Percentiles rank a stretch among this genome's conserved stretches.
phyloP scores from a whole-genome alignment of 1,140 invertebrate species.

The Eumaeus atala region DNA sequence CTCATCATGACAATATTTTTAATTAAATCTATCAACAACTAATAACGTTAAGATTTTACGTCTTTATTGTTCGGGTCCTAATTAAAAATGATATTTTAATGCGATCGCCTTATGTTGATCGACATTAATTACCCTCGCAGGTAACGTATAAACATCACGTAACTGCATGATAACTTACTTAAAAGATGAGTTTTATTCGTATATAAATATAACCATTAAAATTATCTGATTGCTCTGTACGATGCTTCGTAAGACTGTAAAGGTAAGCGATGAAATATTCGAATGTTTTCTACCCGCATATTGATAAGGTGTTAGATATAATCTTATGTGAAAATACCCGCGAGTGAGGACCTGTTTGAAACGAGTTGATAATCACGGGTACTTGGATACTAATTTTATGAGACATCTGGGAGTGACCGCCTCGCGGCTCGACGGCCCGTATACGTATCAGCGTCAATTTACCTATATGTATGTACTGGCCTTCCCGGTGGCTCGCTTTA shows the following conservation, averaged over 20 bases:
- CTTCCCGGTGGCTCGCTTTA: too few species aligned
- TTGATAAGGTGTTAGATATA: constrained; percentile 50
- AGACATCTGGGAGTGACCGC: constrained; percentile 42
- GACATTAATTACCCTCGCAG: neutral
- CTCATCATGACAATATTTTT: too few species aligned
- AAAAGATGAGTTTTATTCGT: constrained; percentile 26
- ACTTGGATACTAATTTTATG: constrained; percentile 68
- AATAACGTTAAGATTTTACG: neutral
- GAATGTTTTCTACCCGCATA: constrained; percentile 35
- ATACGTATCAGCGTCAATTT: too few species aligned
- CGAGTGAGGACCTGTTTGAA: constrained; percentile 36
- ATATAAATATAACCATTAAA: constrained; percentile 26
- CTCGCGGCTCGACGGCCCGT: too few species aligned
- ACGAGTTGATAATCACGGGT: constrained; percentile 55
- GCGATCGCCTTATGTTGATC: neutral
- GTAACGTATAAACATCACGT: neutral
- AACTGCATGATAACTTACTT: constrained; percentile 28
- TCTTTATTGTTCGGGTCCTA: neutral
- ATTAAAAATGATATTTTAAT: constrained; percentile 1
- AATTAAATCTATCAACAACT: constrained; percentile 6
- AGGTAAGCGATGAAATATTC: constrained; percentile 24
- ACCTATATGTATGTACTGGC: too few species aligned
- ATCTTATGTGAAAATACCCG: constrained; percentile 43
- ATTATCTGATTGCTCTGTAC: constrained; percentile 25
- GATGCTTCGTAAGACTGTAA: neutral